These are phyloP conservation scores for Bathynomus jamesi DNA, from an alignment of 1,140 invertebrate species.

Conservation along the genomic window DNA sequence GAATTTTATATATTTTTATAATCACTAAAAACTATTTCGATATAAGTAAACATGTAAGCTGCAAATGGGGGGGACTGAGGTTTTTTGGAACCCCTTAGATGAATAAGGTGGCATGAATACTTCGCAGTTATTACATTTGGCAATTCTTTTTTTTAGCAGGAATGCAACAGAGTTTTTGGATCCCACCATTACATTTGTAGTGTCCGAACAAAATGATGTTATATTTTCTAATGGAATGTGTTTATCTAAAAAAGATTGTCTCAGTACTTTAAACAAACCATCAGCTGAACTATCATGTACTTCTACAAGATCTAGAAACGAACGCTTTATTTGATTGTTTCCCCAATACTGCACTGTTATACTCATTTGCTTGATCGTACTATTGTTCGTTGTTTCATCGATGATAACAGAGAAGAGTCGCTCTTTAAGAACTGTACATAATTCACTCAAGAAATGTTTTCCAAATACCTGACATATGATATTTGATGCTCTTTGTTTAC, in stretches of 20 bases:
- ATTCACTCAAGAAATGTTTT: background rate
- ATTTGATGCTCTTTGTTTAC: too few species aligned
- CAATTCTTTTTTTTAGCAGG: conserved; percentile 17
- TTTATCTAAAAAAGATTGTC: conserved; percentile 5
- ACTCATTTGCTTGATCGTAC: conserved; percentile 5
- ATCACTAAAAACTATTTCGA: too few species aligned
- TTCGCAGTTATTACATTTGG: conserved; percentile 25
- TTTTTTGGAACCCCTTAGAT: too few species aligned
- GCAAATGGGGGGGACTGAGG: too few species aligned
- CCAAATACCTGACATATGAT: too few species aligned
- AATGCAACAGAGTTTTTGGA: conserved; percentile 17
- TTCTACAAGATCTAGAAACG: conserved; percentile 5
- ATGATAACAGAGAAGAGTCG: too few species aligned
- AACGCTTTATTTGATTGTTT: background rate
- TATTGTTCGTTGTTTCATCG: conserved; percentile 9
- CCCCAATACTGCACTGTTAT: conserved; percentile 5
- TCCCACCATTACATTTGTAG: conserved; percentile 30
- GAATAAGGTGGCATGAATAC: conserved; percentile 26
- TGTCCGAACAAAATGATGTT: conserved; percentile 26
- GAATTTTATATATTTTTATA: too few species aligned
- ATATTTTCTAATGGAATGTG: conserved; percentile 17
- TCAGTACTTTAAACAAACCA: background rate
- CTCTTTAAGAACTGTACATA: background rate
- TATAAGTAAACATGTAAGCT: too few species aligned
- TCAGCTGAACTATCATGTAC: background rate